Conservation (phyloP, 2,797 vertebrate genomes). For the Bradypodion pumilum region DNA sequence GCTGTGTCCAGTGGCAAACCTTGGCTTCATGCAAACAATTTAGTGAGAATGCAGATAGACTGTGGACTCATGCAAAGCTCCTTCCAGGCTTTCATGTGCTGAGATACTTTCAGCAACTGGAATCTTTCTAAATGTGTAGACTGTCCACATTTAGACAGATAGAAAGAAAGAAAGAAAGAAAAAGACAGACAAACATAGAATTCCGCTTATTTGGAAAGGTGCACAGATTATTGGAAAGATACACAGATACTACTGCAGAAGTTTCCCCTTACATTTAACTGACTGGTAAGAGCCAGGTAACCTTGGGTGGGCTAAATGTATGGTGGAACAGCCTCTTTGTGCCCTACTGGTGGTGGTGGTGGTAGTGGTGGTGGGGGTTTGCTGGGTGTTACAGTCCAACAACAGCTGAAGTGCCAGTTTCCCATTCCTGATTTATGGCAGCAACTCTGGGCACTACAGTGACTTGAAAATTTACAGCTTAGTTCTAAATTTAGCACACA, state of each 20-base stretch:
- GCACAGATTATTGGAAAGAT: too few relatives aligned
- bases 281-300: too few relatives aligned
- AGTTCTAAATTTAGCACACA: not conserved
- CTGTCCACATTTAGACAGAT: too few relatives aligned
- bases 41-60: not conserved
- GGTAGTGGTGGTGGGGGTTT: too few relatives aligned
- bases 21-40: not conserved
- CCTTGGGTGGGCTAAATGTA: not conserved
- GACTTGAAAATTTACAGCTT: rapidly evolving
- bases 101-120: not conserved
- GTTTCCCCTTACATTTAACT: not conserved
- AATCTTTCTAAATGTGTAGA: not conserved
- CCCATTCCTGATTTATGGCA: not conserved
- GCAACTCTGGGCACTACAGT: not conserved
- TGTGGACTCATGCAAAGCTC: not conserved
- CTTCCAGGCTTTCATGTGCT: not conserved
- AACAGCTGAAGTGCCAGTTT: not conserved
- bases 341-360: not conserved
- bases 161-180: too few relatives aligned
- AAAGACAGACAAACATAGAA: too few relatives aligned
- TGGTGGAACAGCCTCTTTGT: not conserved
- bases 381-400: not conserved
- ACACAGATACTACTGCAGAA: not conserved
- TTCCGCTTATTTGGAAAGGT: too few relatives aligned
- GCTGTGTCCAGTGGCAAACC: too few relatives aligned